Base-by-base conservation (phyloP, 2,113 vertebrate species). In the Malaclemys terrapin region DNA sequence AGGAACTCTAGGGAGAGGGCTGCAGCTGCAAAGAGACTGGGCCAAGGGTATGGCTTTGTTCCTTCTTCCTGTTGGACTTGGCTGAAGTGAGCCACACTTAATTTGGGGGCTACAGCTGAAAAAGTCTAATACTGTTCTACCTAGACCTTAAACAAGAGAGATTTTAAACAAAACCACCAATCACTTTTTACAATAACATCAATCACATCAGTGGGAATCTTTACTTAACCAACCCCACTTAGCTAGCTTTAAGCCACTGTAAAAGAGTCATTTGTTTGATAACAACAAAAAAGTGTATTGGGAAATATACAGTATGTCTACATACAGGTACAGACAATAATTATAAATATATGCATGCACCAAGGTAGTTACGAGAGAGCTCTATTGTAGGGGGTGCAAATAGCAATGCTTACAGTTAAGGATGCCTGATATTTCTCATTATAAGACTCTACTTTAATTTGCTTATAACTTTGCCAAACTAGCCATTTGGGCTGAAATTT, bases 191-290 rank as follows among this genome's bases (percentile, higher is more conserved):
- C 12, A 76, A 47, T 76, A 25, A 76, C 10, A 45, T 75, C 72
- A 75, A 75, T 42, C 38, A 75, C 11, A 24, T 75, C n/a, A 45
- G 10, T 75, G 42, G 7, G 75, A 47, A 78, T 47, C 38, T 47
- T 78, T 27, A 45, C 38, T 47, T 38, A 91, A 27, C 0, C 1
- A 87, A 85, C 75, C 47, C 42, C 85, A 93, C 89, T 92, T 95
- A 86, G 83, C 22, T 84, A 54, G 81, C 82, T 96, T 95, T 83
- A 93, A 87, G 92, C 94, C 92, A 75, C n/a, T 38, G 42, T 85
- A 38, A 72, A 94, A 92, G 38, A 97, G 79, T 57, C 85, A 57
- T 57, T 89, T 91, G 82, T 92, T 84, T 95, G 91, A 72, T 22
- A 93, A 88, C 57, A 87, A 88, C 38, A 89, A 72, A 88, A 89